Base-by-base conservation (phyloP, 2,888 invertebrate genomes). In the Ormyrus nitidulus region DNA sequence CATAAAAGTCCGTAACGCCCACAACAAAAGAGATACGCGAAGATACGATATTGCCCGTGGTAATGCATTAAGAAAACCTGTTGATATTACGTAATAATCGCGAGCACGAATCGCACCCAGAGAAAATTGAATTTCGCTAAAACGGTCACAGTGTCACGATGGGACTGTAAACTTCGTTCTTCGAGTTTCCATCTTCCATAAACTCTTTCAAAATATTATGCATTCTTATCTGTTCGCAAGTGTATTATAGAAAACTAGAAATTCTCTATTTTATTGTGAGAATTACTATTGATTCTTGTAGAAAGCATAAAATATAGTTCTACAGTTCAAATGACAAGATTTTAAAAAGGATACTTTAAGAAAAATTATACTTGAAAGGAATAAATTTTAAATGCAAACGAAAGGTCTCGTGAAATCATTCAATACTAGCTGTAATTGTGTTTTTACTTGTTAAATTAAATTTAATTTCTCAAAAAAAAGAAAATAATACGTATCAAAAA, bases 91-190 rank as follows among this genome's bases (percentile, higher is more conserved):
- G 77, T 65, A 77, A 80, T 51, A 49, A 59, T 69, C 77, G 61
- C 71, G 44, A 51, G 13, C 64, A 56, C 70, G 54, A 64, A 44
- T 61, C 65, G 72, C 68, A 49, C 44, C 13, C n/a, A 10, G 64
- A 58, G 64, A 73, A 71, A 80, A 80, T 80, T 76, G 75, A 76
- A 80, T 80, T 71, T 72, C 54, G 53, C 51, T 69, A 69, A 66
- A 70, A 69, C 46, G 53, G 62, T 58, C 64, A 19, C 48, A 61
- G 62, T 59, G 76, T 72, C 76, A 68, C 72, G 80, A 76, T 49
- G 62, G 10, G 1, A 49, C 53, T 54, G 44, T 68, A 54, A 5
- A 54, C 49, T 54, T 58, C 0, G 9, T 64, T 44, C 44, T n/a
- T 5, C n/a, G n/a, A 48, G 59, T 59, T 76, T 68, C 19, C 51